phyloP scores from a whole-genome alignment of 2,888 invertebrate genomes.

The Melanostoma scalare region DNA sequence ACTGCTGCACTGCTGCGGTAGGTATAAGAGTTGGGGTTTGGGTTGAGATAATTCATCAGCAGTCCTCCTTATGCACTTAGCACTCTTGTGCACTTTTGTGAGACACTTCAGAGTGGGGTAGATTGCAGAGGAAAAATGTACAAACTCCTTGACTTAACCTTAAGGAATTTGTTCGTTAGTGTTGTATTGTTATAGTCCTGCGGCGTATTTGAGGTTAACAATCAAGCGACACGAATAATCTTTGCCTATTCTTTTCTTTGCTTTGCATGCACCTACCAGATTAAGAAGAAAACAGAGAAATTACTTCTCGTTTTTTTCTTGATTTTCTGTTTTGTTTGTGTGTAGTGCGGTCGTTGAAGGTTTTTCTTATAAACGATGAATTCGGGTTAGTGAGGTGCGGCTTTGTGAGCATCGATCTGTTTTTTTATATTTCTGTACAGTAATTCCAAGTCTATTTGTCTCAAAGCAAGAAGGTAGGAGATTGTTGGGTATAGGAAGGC shows the following conservation, averaged over 20 bases:
- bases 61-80: constrained; percentile 7
- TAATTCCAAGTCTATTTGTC: no score
- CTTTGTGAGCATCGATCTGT: no score
- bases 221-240: constrained; percentile 43
- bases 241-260: not conserved
- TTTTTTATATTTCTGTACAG: no score
- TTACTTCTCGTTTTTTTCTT: no score
- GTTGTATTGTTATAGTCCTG: constrained; percentile 30
- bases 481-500: no score
- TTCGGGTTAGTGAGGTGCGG: no score
- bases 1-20: constrained; percentile 6
- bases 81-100: constrained; percentile 48
- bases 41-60: constrained; percentile 34
- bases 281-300: no score
- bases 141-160: constrained; percentile 67
- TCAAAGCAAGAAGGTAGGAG: no score
- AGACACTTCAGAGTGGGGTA: constrained; percentile 12
- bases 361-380: no score
- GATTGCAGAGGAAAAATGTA: constrained; percentile 21
- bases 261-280: not conserved
- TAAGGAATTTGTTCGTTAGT: constrained; percentile 67
- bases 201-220: constrained; percentile 48
- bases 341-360: no score
- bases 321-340: no score
- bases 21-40: not conserved